Conservation (phyloP, 1,140 invertebrate genomes). For the Xylocopa sonorina region DNA sequence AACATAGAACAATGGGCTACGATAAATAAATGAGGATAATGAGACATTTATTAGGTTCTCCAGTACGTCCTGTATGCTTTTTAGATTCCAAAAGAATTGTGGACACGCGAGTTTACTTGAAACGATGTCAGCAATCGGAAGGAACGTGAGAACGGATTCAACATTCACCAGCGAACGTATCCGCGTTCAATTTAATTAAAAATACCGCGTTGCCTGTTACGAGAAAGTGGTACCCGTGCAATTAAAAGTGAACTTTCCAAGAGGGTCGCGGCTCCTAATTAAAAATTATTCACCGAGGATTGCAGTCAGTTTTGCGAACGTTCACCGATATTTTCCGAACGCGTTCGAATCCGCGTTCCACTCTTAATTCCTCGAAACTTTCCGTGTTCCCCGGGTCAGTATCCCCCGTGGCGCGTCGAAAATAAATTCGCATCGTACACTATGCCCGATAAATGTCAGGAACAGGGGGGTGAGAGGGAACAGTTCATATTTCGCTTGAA, state of each 20-base stretch:
- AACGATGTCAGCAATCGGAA: background rate
- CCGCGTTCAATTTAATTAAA: slow-evolving; percentile 1
- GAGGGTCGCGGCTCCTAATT: background rate
- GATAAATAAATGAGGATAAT: no score
- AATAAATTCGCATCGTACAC: background rate
- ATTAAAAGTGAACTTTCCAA: slow-evolving; percentile 1
- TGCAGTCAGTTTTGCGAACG: background rate
- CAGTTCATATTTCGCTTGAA: background rate
- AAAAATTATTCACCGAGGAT: slow-evolving; percentile 17
- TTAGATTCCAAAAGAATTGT: background rate
- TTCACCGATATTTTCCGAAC: background rate
- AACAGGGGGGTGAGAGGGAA: background rate
- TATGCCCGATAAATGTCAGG: background rate
- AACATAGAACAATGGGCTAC: no score
- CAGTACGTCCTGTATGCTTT: no score
- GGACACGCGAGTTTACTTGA: background rate
- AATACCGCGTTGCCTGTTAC: background rate
- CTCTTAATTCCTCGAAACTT: background rate
- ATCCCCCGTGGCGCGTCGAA: no score
- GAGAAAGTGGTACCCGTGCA: background rate
- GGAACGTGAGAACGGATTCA: background rate
- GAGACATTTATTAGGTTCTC: no score
- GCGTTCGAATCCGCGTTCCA: background rate
- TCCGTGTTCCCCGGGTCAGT: background rate
- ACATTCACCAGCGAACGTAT: background rate